These are phyloP conservation scores for Gymnocephalus cernua DNA, from an alignment of 2,113 vertebrate species.

Conservation along the genomic window DNA sequence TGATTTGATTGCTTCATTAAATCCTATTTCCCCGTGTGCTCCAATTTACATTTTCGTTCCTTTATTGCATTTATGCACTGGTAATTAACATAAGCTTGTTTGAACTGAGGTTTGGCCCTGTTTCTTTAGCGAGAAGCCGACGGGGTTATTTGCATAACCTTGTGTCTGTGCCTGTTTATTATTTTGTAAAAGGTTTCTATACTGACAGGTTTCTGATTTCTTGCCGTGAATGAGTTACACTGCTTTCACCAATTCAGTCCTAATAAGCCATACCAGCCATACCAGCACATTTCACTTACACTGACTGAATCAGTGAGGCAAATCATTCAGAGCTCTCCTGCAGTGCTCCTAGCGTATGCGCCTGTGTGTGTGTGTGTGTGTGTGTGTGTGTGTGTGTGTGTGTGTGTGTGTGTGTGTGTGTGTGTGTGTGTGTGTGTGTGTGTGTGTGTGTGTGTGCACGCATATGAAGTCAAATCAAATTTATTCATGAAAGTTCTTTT, in stretches of 20 bases:
- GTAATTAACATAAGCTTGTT: conserved; percentile 51
- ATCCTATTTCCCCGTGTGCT: conserved; percentile 38
- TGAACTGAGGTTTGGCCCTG: conserved; percentile 32
- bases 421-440: neutral
- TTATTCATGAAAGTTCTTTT: conserved; percentile 56
- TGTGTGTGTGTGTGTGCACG: neutral
- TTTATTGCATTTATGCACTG: conserved; percentile 17
- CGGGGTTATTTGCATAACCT: conserved; percentile 29
- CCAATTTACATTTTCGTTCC: conserved; percentile 17
- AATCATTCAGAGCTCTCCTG: conserved; percentile 69
- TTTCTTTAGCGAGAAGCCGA: conserved; percentile 20
- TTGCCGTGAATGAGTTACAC: conserved; percentile 49
- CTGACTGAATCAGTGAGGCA: conserved; percentile 68
- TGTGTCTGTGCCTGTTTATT: conserved; percentile 47
- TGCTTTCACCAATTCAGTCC: conserved; percentile 32
- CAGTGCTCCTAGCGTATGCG: conserved; percentile 44
- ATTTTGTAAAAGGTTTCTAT: conserved; percentile 32
- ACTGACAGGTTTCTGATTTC: conserved; percentile 40
- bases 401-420: neutral
- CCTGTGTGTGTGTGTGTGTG: neutral
- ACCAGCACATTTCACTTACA: conserved; percentile 51
- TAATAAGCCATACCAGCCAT: conserved; percentile 52
- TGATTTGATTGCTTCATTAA: conserved; percentile 56
- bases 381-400: neutral
- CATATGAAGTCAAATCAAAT: conserved; percentile 63